phyloP scores from a whole-genome alignment of 2,888 invertebrate species.

The Anthophora plumipes region DNA sequence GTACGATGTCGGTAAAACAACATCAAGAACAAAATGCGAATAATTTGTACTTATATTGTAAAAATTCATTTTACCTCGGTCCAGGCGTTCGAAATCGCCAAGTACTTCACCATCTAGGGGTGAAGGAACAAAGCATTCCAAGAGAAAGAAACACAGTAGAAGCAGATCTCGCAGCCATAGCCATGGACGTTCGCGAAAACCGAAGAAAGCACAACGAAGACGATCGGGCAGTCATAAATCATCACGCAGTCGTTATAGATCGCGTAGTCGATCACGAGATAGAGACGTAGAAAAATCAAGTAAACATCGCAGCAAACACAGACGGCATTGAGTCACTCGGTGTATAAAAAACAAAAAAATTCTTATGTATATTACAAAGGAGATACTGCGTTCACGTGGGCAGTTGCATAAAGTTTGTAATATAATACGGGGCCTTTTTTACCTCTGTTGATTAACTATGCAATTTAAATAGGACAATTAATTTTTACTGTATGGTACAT shows the following conservation, averaged over 20 bases:
- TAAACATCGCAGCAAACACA: slow-evolving; percentile 81
- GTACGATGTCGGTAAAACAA: slow-evolving; percentile 58
- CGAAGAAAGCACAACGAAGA: slow-evolving; percentile 81
- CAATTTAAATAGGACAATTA: slow-evolving; percentile 45
- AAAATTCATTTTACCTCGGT: slow-evolving; percentile 24
- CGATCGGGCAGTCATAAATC: slow-evolving; percentile 83
- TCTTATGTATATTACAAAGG: slow-evolving; percentile 17
- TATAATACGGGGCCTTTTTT: slow-evolving; percentile 58
- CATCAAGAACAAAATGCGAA: not conserved
- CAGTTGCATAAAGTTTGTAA: slow-evolving; percentile 37
- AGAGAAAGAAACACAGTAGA: slow-evolving; percentile 83
- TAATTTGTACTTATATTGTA: not conserved
- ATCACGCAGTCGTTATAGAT: slow-evolving; percentile 81
- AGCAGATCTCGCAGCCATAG: slow-evolving; percentile 84
- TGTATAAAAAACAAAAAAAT: slow-evolving; percentile 10
- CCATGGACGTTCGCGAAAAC: slow-evolving; percentile 82
- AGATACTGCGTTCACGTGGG: slow-evolving; percentile 28
- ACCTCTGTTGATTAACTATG: slow-evolving; percentile 45
- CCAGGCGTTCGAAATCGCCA: slow-evolving; percentile 79
- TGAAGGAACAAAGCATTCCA: slow-evolving; percentile 80
- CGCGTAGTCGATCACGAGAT: slow-evolving; percentile 82
- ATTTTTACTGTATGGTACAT: slow-evolving; percentile 44
- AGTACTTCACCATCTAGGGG: slow-evolving; percentile 79
- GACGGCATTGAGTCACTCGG: slow-evolving; percentile 75
- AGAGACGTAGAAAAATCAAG: slow-evolving; percentile 81